Conservation (phyloP, 2,888 invertebrate genomes). For the Euclidia mi region DNA sequence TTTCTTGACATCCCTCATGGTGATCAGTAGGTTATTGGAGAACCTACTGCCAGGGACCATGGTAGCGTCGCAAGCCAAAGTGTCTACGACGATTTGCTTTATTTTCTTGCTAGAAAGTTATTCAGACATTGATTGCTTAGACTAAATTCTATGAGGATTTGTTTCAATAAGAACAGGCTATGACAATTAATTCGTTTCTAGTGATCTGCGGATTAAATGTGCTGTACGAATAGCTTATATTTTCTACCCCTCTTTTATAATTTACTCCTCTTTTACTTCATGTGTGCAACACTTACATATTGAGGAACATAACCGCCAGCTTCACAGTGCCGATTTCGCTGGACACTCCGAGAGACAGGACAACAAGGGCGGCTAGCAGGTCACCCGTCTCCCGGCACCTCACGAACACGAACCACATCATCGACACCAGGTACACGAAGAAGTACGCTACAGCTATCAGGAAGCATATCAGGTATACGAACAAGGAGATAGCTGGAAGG, state of each 20-base stretch:
- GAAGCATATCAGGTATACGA: slow-evolving; percentile 58
- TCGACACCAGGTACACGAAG: slow-evolving; percentile 71
- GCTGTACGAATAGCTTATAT: no score
- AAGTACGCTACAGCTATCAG: slow-evolving; percentile 52
- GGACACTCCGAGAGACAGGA: slow-evolving; percentile 66
- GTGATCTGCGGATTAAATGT: no score
- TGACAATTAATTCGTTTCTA: no score
- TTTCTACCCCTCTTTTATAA: no score
- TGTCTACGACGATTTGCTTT: slow-evolving; percentile 58
- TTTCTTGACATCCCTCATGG: slow-evolving; percentile 65
- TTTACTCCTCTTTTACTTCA: no score
- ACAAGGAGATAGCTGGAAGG: slow-evolving; percentile 58
- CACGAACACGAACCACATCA: slow-evolving; percentile 71
- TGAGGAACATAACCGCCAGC: slow-evolving; percentile 61
- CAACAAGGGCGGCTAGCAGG: slow-evolving; percentile 61
- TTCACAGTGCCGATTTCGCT: slow-evolving; percentile 70
- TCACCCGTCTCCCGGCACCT: slow-evolving; percentile 61
- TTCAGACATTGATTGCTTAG: no score
- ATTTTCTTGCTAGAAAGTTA: slow-evolving; percentile 56
- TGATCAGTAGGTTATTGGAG: slow-evolving; percentile 56
- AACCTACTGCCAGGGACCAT: slow-evolving; percentile 62
- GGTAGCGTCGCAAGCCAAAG: slow-evolving; percentile 55
- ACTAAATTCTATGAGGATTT: no score
- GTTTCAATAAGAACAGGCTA: no score
- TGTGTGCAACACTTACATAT: slow-evolving; percentile 57